phyloP scores from a whole-genome alignment of 2,113 vertebrate species.

The Conger conger region DNA sequence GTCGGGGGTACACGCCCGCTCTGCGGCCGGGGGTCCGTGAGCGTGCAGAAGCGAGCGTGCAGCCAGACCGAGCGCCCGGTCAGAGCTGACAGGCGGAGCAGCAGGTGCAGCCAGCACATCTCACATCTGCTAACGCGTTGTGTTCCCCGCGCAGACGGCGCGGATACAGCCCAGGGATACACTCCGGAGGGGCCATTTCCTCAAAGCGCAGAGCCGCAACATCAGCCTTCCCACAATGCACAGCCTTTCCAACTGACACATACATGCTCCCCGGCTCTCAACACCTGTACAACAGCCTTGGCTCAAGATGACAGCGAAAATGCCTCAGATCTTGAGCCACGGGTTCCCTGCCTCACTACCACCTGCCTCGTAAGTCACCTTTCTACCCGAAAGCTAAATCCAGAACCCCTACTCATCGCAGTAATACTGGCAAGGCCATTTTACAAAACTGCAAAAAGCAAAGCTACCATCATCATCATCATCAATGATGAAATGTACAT shows the following conservation, averaged over 20 bases:
- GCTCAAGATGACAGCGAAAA: background rate
- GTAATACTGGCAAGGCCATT: background rate
- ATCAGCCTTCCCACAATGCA: background rate
- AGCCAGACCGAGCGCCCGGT: background rate
- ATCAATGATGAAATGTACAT: background rate
- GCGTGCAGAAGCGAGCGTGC: background rate
- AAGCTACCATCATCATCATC: background rate
- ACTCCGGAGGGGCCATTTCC: background rate
- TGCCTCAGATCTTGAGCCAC: background rate
- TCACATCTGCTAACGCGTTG: background rate
- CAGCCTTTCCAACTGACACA: background rate
- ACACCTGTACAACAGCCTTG: background rate
- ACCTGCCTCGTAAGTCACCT: background rate
- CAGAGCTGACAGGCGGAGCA: background rate
- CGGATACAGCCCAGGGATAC: background rate
- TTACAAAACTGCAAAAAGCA: background rate
- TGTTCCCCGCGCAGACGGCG: background rate
- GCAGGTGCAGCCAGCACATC: background rate
- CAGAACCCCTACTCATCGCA: too few species aligned
- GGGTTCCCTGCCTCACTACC: background rate
- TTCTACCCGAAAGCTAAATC: background rate
- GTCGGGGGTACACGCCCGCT: too few species aligned
- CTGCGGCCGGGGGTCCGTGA: too few species aligned
- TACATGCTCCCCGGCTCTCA: background rate
- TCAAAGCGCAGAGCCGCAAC: background rate